These are phyloP conservation scores for Forficula auricularia DNA, from an alignment of 1,140 invertebrate species.

Conservation along the genomic window DNA sequence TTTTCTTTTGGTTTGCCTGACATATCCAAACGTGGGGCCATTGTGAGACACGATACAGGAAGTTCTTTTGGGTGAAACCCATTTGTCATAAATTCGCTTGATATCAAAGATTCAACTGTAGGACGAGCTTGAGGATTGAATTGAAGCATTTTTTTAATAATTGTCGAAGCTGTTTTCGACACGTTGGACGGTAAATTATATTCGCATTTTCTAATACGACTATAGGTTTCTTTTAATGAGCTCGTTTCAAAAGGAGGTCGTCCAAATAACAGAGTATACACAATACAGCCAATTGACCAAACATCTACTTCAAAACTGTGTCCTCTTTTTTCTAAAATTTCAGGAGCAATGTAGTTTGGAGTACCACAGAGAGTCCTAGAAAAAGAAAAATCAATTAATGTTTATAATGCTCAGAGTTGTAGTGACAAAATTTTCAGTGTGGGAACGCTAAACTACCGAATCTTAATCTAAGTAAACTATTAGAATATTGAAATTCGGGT, in stretches of 20 bases:
- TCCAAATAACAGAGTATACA: slow-evolving; percentile 82
- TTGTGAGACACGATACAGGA: slow-evolving; percentile 77
- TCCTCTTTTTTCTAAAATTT: slow-evolving; percentile 82
- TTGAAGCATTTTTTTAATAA: slow-evolving; percentile 74
- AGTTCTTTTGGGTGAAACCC: slow-evolving; percentile 29
- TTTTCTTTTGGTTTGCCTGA: slow-evolving; percentile 31
- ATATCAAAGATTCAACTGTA: slow-evolving; percentile 51
- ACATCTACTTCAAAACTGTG: slow-evolving; percentile 93
- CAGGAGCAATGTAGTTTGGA: slow-evolving; percentile 96
- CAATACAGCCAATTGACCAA: slow-evolving; percentile 91
- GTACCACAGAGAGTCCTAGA: slow-evolving; percentile 82
- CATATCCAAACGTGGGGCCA: slow-evolving; percentile 69
- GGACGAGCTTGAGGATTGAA: slow-evolving; percentile 65
- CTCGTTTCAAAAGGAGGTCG: slow-evolving; percentile 92
- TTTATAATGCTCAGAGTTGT: slow-evolving; percentile 8
- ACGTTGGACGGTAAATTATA: slow-evolving; percentile 59
- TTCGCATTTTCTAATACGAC: slow-evolving; percentile 80
- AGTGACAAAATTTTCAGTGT: too few species aligned
- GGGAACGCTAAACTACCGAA: too few species aligned
- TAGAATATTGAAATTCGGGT: too few species aligned
- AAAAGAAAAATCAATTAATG: slow-evolving; percentile 14
- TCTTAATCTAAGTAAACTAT: too few species aligned
- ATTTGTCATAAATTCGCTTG: slow-evolving; percentile 32
- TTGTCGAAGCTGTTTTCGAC: slow-evolving; percentile 43
- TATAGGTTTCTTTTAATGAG: slow-evolving; percentile 75